Evolutionary conservation across 2,113 vertebrate genomes (phyloP), one percentile per base, ranked within the genome.

Genomic region (Paralichthys olivaceus): DNA sequence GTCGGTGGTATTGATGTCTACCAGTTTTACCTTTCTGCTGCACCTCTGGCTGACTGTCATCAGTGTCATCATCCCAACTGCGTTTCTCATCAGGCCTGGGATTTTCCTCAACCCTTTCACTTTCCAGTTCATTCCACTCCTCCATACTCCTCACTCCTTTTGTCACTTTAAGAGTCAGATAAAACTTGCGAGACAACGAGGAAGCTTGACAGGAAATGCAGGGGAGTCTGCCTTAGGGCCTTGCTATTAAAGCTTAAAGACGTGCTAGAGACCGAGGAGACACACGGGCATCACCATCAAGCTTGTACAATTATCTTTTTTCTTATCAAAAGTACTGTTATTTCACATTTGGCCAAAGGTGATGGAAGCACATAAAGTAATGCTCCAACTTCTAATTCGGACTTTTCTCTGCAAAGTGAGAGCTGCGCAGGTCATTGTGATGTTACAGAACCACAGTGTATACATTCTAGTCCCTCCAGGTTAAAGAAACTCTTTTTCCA

Each of bases 1-100:
- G 26, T 67, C 62, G 32, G 11, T 20, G 20, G 29, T 28, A 55
- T 34, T 79, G 77, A 47, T 55, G 56, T 45, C 9, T 66, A 4
- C 26, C 47, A 23, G 49, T 47, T 15, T 65, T 29, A 11, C 55
- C 25, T 40, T 43, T 60, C 14, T 20, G 28, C 12, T 56, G 53
- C 45, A 51, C 54, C 29, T 58, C 19, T 14, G 59, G 12, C 37
- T 12, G 29, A n/a, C 17, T 60, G 15, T 75, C 32, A 40, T 61
- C 43, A n/a, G n/a, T 40, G n/a, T 66, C 32, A 40, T 61, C 43
- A 28, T 53, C 43, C 2, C 29, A 19, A 58, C 54, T 32, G 69
- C 25, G 45, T 60, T 43, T 64, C 59, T 28, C n/a, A 62, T 67
- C 56, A 45, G 25, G 43, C 32, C 15, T 43, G 15, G 5, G n/a